phyloP scores from a whole-genome alignment of 2,113 vertebrate genomes.

The Bufo bufo region DNA sequence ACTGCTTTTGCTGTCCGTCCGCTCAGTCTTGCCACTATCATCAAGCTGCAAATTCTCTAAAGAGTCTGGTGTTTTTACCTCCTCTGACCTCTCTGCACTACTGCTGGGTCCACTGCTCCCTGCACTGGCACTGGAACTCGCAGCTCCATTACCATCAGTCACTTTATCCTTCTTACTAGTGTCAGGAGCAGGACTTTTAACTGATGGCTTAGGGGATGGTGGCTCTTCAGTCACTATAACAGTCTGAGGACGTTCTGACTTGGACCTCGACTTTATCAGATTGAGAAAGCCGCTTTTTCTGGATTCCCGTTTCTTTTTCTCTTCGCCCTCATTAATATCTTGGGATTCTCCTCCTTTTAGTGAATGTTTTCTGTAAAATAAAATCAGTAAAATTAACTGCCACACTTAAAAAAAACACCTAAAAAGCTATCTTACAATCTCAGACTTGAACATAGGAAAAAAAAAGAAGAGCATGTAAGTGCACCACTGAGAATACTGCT shows the following conservation, averaged over 20 bases:
- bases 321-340: conserved; percentile 80
- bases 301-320: conserved; percentile 91
- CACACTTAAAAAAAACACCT: not conserved
- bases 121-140: conserved; percentile 57
- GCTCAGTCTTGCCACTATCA: conserved; percentile 65
- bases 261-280: conserved; percentile 90
- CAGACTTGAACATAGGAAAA: not conserved
- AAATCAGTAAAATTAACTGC: not conserved
- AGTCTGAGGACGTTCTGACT: conserved; percentile 79
- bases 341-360: conserved; percentile 76
- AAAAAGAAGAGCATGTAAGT: not conserved
- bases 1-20: conserved; percentile 77
- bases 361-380: conserved; percentile 72
- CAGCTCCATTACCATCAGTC: conserved; percentile 64
- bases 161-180: conserved; percentile 67
- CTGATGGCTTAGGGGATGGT: conserved; percentile 75
- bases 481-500: no score
- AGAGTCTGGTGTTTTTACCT: conserved; percentile 84
- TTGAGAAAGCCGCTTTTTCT: conserved; percentile 92
- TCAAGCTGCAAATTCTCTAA: conserved; percentile 76
- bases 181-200: conserved; percentile 76
- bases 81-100: conserved; percentile 80
- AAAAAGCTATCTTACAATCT: no score
- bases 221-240: conserved; percentile 77
- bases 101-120: conserved; percentile 65